Percentiles rank a stretch among this genome's conserved stretches.
These are phyloP conservation scores for Pseudorhiza aurosa DNA, from an alignment of 30 jellyfish, hydroid and myxozoan genomes.

Conservation along the genomic window DNA sequence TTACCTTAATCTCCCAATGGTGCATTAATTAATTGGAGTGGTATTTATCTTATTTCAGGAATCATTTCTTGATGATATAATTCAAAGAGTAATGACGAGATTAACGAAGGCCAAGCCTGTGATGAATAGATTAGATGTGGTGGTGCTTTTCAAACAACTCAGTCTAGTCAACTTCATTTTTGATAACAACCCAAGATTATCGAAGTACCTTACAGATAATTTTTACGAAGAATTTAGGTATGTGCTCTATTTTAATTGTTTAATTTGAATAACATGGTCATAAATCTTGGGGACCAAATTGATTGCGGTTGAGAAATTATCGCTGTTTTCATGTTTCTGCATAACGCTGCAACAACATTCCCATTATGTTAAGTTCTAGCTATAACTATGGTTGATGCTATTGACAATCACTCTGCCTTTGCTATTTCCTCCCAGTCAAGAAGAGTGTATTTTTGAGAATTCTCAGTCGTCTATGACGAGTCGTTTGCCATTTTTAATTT, in stretches of 20 bases:
- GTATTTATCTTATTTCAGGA: conserved; percentile 10
- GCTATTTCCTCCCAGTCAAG: too few species aligned
- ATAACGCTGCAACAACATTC: too few species aligned
- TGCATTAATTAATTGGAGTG: neutral
- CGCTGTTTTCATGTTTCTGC: too few species aligned
- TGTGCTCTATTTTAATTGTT: neutral
- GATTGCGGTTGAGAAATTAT: too few species aligned
- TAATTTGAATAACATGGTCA: neutral
- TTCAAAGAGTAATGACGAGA: conserved; percentile 20
- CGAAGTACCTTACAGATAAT: conserved; percentile 24
- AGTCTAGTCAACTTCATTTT: conserved; percentile 25
- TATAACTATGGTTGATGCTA: too few species aligned
- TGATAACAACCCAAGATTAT: conserved; percentile 32
- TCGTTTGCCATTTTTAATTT: too few species aligned
- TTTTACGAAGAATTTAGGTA: conserved; percentile 64
- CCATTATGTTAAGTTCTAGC: too few species aligned
- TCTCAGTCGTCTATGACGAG: too few species aligned
- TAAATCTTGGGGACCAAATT: too few species aligned
- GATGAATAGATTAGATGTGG: conserved; percentile 25
- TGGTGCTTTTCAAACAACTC: conserved; percentile 36
- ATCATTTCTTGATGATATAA: conserved; percentile 17
- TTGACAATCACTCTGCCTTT: too few species aligned
- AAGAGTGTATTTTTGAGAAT: too few species aligned
- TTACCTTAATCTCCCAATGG: too few species aligned
- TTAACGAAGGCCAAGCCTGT: conserved; percentile 11